Evolutionary conservation across 2,797 vertebrate species (phyloP).

Genomic region (Bovichtus diacanthus): DNA sequence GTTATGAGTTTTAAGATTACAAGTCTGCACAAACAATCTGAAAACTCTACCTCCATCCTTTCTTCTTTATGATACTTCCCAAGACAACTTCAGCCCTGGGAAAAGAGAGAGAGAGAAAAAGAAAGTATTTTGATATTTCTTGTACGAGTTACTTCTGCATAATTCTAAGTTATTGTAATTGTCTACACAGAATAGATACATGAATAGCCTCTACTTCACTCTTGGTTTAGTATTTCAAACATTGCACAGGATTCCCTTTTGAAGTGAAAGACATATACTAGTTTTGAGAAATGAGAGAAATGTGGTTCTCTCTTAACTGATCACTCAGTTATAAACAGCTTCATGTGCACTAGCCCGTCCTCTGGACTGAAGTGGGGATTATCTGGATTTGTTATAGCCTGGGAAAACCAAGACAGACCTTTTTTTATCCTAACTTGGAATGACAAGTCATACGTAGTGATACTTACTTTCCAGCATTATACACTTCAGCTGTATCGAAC

Average conservation of each 20-base stretch:
- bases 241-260: too few species aligned
- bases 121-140: too few species aligned
- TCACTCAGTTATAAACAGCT: neutral
- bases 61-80: slow-evolving; percentile 96
- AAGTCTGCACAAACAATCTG: neutral
- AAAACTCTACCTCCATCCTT: slow-evolving; percentile 92
- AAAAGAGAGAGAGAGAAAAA: neutral
- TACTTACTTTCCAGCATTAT: slow-evolving; percentile 92
- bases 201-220: too few species aligned
- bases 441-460: neutral
- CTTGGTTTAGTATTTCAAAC: too few species aligned
- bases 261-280: too few species aligned
- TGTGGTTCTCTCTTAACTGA: too few species aligned
- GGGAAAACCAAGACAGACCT: neutral
- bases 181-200: too few species aligned
- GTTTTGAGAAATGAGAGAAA: too few species aligned
- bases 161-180: too few species aligned
- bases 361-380: neutral
- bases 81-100: slow-evolving; percentile 92
- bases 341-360: neutral
- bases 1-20: neutral
- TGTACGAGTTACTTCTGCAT: too few species aligned
- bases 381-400: neutral
- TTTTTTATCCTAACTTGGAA: neutral
- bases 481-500: slow-evolving; percentile 96